Base-by-base conservation (phyloP, 1,140 invertebrate species). In the Euura saliciscinereae region DNA sequence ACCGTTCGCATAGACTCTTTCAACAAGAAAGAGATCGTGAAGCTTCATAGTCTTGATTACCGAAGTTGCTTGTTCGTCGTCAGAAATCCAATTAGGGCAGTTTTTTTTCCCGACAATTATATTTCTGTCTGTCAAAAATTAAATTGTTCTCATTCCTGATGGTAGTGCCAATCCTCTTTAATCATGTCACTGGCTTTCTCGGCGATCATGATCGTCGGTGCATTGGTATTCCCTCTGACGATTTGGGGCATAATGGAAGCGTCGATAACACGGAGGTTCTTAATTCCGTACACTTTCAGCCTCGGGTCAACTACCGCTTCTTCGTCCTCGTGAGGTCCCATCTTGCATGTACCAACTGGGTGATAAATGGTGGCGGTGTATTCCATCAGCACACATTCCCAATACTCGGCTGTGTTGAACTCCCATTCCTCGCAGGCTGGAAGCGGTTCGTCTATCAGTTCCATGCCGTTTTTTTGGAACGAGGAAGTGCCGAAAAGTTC, bases 171-270 rank as follows among this genome's bases (percentile, higher is more conserved):
- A 77, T 90, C 86, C 78, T 89, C 87, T 82, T 91, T 93, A 66
- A 94, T 91, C 82, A 94, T 89, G 76, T 95, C 93, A 4, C 91
- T 89, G 0, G 89, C 94, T 79, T 94, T 95, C 80, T 95, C 94
- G 0, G 89, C 94, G 65, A 96, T 93, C 90, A 94, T 94, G 59
- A 95, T 92, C 0, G 90, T 90, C 0, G 94, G 90, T 1, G 93
- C 94, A 80, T 95, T 94, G 0, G 93, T 95, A 75, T 95, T 94
- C 3, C 91, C 94, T 7, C 90, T 90, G 0, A 92, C 88, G 66
- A 95, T 91, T 4, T 84, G 86, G 0, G 95, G 95, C 92, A 96
- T 95, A 6, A 96, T 90, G 73, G 93, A 94, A 42, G 93, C 94
- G 86, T 96, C 94, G 2, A 92, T 89, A 0, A 96, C 93, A 75